phyloP scores from a whole-genome alignment of 2,888 invertebrate genomes.

The Onthophagus sagittarius region DNA sequence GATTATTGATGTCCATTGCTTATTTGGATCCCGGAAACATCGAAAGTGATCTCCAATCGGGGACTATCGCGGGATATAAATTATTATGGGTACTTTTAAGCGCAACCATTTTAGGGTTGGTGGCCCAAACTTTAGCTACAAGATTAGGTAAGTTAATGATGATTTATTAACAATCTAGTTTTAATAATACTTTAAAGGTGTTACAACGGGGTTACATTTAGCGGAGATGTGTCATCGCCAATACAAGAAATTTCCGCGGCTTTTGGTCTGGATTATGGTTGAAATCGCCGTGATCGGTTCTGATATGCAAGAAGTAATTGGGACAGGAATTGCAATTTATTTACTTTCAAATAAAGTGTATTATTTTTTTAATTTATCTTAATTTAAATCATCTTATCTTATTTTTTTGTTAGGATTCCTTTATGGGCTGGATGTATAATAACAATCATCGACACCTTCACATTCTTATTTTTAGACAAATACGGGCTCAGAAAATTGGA shows the following conservation, averaged over 20 bases:
- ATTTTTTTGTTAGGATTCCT: constrained; percentile 55
- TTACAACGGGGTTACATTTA: constrained; percentile 79
- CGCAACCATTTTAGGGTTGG: constrained; percentile 77
- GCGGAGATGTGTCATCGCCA: constrained; percentile 75
- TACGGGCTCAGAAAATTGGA: constrained; percentile 80
- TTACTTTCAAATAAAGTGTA: constrained; percentile 73
- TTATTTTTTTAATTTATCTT: constrained; percentile 43
- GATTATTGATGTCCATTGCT: constrained; percentile 89
- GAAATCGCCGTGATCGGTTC: constrained; percentile 88
- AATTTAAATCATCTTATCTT: constrained; percentile 39
- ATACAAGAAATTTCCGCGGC: constrained; percentile 69
- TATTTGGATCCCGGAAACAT: constrained; percentile 91
- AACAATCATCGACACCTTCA: constrained; percentile 81
- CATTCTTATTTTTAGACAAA: constrained; percentile 80
- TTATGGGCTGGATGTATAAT: constrained; percentile 79
- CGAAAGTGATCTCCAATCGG: constrained; percentile 85
- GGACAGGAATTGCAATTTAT: constrained; percentile 82
- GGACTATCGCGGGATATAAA: constrained; percentile 72
- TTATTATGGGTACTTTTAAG: constrained; percentile 80
- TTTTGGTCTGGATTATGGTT: constrained; percentile 83
- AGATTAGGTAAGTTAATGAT: constrained; percentile 62
- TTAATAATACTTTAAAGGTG: constrained; percentile 31
- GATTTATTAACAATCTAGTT: too few species aligned
- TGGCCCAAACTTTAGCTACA: constrained; percentile 70
- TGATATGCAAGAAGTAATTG: constrained; percentile 91